Evolutionary conservation across 1,140 invertebrate genomes (phyloP).

Genomic region (Mizuhopecten yessoensis): DNA sequence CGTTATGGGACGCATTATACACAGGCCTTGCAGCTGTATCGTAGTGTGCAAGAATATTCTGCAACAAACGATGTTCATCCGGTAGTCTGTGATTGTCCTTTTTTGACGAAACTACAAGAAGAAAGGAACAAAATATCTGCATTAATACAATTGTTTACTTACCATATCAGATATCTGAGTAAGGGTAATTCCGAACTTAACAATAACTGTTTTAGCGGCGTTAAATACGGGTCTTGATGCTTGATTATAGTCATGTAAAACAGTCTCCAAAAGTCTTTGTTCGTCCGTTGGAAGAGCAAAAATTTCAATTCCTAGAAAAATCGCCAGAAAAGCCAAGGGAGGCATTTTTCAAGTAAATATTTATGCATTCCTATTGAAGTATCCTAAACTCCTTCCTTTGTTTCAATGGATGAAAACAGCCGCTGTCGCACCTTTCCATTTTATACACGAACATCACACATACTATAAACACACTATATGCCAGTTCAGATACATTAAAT

Average conservation of each 20-base stretch:
- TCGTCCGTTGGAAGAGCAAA: conserved; percentile 73
- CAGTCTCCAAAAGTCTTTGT: conserved; percentile 72
- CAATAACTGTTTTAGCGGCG: conserved; percentile 79
- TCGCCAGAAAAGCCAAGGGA: conserved; percentile 49
- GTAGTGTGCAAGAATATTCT: conserved; percentile 87
- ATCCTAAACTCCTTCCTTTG: conserved; percentile 46
- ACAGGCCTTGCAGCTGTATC: conserved; percentile 98
- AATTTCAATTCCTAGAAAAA: conserved; percentile 38
- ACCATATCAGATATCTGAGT: conserved; percentile 85
- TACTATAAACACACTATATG: too few species aligned
- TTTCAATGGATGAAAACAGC: neutral
- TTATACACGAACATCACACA: neutral
- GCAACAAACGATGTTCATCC: conserved; percentile 76
- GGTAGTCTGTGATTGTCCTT: conserved; percentile 56
- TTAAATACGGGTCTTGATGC: conserved; percentile 88
- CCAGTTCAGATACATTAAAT: too few species aligned
- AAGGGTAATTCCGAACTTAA: conserved; percentile 82
- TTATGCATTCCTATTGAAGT: conserved; percentile 50
- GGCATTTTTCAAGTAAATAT: conserved; percentile 51
- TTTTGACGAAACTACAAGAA: conserved; percentile 15
- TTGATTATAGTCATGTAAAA: conserved; percentile 92
- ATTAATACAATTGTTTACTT: conserved; percentile 84
- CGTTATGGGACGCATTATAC: conserved; percentile 97
- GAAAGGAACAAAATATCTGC: conserved; percentile 56
- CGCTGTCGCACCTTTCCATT: too few species aligned